A percentile compares a stretch with the other conserved stretches of the same genome.
Conservation (phyloP, 2,888 invertebrate genomes). For the Drosophila lutescens region DNA sequence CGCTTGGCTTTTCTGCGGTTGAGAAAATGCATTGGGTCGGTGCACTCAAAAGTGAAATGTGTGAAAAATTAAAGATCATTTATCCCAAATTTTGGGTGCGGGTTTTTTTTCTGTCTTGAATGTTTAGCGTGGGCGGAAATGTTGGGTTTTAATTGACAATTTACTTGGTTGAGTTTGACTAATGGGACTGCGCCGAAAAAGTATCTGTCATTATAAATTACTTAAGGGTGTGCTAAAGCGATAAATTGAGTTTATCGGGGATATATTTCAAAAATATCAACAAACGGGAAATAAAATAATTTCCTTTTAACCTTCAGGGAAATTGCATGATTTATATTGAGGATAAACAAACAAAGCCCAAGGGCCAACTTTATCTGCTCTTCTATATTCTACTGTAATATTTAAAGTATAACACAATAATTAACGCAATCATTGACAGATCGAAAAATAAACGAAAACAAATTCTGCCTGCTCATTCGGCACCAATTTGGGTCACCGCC, state of each 20-base stretch:
- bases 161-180: conserved; percentile 42
- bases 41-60: conserved; percentile 67
- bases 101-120: conserved; percentile 1
- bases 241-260: background rate
- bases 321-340: background rate
- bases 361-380: background rate
- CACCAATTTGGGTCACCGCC: conserved; percentile 31
- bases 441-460: conserved; percentile 25
- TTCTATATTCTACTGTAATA: conserved; percentile 15
- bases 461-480: conserved; percentile 40
- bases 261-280: background rate
- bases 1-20: background rate
- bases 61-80: conserved; percentile 66
- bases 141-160: conserved; percentile 70
- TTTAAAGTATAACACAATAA: conserved; percentile 1
- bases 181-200: conserved; percentile 15
- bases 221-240: no score
- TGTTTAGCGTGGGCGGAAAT: conserved; percentile 55
- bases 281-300: background rate
- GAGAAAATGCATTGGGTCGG: conserved; percentile 47
- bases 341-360: background rate
- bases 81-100: conserved; percentile 18
- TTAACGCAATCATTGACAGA: conserved; percentile 27
- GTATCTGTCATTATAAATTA: conserved; percentile 1
- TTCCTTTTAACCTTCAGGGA: background rate